Evolutionary conservation across 2,888 invertebrate species (phyloP).

Genomic region (Lasioglossum figueresi): DNA sequence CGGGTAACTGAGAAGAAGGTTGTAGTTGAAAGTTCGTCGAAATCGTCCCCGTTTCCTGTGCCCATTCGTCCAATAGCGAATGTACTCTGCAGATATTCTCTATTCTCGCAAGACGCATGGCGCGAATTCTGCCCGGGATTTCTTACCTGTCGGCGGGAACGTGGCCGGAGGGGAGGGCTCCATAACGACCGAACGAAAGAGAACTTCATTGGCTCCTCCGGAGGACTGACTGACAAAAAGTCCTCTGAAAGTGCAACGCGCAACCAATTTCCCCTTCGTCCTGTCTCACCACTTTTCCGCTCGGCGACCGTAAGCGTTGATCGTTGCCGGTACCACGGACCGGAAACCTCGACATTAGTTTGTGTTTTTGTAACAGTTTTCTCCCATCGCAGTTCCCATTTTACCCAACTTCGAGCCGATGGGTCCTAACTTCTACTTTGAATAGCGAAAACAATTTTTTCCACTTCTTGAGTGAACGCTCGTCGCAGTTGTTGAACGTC

Average conservation of each 20-base stretch:
- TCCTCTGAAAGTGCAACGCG: slow-evolving; percentile 77
- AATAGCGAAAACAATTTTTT: neutral
- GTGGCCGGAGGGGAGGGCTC: slow-evolving; percentile 48
- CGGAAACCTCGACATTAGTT: slow-evolving; percentile 69
- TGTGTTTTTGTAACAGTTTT: slow-evolving; percentile 35
- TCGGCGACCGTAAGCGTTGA: slow-evolving; percentile 75
- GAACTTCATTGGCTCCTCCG: slow-evolving; percentile 74
- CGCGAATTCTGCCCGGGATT: slow-evolving; percentile 28
- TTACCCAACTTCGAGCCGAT: neutral
- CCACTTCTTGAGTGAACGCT: neutral
- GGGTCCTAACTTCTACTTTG: neutral
- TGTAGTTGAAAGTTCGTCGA: neutral
- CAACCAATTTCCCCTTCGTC: slow-evolving; percentile 78
- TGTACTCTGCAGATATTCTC: neutral
- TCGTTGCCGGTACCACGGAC: slow-evolving; percentile 77
- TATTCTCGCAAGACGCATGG: neutral
- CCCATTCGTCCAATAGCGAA: neutral
- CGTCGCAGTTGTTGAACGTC: no score
- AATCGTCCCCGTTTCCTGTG: neutral
- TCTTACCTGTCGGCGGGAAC: slow-evolving; percentile 21
- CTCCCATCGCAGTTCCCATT: neutral
- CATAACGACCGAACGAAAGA: slow-evolving; percentile 73
- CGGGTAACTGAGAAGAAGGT: neutral
- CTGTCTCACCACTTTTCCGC: slow-evolving; percentile 81
- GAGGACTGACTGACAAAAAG: slow-evolving; percentile 72